Base-by-base conservation (phyloP, 2,113 vertebrate species). In the Phalacrocorax carbo region DNA sequence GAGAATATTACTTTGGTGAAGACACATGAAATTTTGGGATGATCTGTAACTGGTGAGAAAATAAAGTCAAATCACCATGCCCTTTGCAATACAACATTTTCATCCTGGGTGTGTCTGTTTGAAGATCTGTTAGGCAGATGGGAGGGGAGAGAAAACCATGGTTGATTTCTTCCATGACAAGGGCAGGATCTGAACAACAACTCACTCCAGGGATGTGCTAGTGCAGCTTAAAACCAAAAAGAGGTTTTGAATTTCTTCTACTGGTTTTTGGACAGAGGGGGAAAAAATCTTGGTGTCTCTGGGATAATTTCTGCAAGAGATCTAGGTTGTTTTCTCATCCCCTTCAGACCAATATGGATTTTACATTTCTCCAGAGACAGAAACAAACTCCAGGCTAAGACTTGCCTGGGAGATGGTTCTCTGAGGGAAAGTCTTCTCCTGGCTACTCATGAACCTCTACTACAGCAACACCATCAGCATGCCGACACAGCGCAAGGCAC, bases 381-480 rank as follows among this genome's bases (percentile, higher is more conserved):
- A 65, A 72, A 32, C 5, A 58, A 81, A 75, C 34, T 68, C 25
- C 30, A 54, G 34, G 17, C 32, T 91, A 68, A 71, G 34, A 10
- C 9, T 70, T 66, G 14, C 38, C 55, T 73, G 17, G 15, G 69
- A 86, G 55, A 65, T 20, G 22, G 22, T 8, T 70, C 21, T 77
- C 19, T 3, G 4, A 58, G 51, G 22, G 76, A 52, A 66, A 51
- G 48, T 55, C 25, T 36, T 83, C 72, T 90, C 21, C 71, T 70
- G 32, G 2, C 4, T 46, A n/a, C 8, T 42, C 0, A 0, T 62
- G 44, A 87, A 54, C 13, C 6, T 72, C 73, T 64, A 9, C 52
- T 77, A 29, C 79, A 87, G 49, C 52, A 80, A 30, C 10, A 38
- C 25, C 8, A 4, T 49, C 54, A 90, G 36, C 70, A 54, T 49